Percentiles rank a stretch among this genome's conserved stretches.
Evolutionary conservation across 2,113 vertebrate species (phyloP).

Genomic region (Tenebrosternarchus preto): DNA sequence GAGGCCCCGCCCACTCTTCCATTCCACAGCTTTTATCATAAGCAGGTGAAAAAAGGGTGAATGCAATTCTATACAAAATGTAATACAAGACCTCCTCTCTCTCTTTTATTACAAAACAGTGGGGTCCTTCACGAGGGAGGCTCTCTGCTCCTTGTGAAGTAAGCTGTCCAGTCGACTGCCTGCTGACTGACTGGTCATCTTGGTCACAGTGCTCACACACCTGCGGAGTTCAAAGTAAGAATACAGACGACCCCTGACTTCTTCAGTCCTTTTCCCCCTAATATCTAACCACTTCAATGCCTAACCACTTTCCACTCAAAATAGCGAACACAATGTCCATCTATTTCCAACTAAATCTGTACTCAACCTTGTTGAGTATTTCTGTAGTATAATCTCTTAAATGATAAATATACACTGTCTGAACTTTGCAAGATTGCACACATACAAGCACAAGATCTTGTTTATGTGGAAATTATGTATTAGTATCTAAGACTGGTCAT

Average conservation of each 20-base stretch:
- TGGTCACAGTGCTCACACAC: conserved; percentile 90
- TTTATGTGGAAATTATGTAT: no score
- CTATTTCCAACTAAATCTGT: no score
- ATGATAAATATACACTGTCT: no score
- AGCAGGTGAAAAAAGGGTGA: neutral
- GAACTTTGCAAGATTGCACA: no score
- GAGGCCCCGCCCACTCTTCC: neutral
- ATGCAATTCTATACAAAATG: neutral
- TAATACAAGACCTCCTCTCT: neutral
- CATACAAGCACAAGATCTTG: no score
- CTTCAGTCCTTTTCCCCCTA: no score
- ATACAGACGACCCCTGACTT: no score
- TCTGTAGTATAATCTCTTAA: no score
- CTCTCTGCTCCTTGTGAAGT: conserved; percentile 79
- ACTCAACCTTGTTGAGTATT: no score
- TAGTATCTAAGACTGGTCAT: no score
- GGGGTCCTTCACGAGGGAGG: conserved; percentile 73
- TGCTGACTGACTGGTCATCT: conserved; percentile 86
- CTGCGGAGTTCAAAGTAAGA: conserved; percentile 84
- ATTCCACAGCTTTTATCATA: neutral
- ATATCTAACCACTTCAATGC: neutral
- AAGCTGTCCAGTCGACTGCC: conserved; percentile 87
- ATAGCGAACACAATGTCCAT: no score
- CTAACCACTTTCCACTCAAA: neutral
- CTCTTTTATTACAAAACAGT: conserved; percentile 64